Percentiles rank a stretch among this genome's conserved stretches.
phyloP scores from a whole-genome alignment of 2,888 invertebrate species.

The Sisyra nigra region DNA sequence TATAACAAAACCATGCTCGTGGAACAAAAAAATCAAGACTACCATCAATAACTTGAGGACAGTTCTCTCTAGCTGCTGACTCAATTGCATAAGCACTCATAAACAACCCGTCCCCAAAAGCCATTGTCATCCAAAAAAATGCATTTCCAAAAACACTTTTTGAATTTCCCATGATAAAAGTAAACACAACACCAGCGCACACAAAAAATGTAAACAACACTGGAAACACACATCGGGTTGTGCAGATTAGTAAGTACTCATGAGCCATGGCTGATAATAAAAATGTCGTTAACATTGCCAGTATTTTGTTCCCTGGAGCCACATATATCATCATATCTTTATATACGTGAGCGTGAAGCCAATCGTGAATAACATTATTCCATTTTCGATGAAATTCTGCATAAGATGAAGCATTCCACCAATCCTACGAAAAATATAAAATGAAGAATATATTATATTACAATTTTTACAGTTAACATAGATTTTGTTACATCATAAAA shows the following conservation, averaged over 20 bases:
- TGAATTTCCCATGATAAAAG: conserved; percentile 28
- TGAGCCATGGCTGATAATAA: conserved; percentile 73
- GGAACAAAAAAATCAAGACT: conserved; percentile 32
- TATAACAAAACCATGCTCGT: conserved; percentile 29
- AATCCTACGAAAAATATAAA: conserved; percentile 60
- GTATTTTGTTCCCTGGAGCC: too few relatives aligned
- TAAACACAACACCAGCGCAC: conserved; percentile 41
- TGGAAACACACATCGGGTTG: conserved; percentile 78
- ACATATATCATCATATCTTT: conserved; percentile 32
- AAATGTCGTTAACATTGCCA: conserved; percentile 26
- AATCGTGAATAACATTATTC: conserved; percentile 91
- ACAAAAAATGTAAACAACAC: conserved; percentile 66
- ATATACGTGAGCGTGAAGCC: conserved; percentile 83
- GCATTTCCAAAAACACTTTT: conserved; percentile 44
- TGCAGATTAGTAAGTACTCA: conserved; percentile 66
- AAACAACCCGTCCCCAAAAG: conserved; percentile 58
- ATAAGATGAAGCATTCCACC: conserved; percentile 87
- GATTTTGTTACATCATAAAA: conserved; percentile 61
- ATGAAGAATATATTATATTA: too few relatives aligned
- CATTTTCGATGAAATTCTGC: conserved; percentile 78
- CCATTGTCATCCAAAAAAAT: conserved; percentile 68
- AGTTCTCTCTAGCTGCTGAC: conserved; percentile 64
- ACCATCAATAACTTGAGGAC: conserved; percentile 33
- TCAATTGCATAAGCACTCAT: conserved; percentile 73
- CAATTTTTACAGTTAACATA: too few relatives aligned